Base-by-base conservation (phyloP, 2,888 invertebrate species). In the Escarpia spicata region DNA sequence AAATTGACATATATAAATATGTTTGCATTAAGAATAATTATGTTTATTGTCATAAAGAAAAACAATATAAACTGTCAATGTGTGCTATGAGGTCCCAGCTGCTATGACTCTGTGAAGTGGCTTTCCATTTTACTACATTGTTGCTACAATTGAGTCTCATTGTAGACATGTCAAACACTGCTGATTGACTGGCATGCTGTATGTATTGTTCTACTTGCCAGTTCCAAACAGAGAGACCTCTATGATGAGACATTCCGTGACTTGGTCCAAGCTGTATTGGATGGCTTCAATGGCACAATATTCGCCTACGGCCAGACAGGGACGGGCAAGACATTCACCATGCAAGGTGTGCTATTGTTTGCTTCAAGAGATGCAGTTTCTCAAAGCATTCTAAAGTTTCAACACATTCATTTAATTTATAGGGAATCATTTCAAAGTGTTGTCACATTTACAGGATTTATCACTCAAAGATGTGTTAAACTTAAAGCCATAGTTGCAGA, bases 261-360 rank as follows among this genome's bases (percentile, higher is more conserved):
- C 0, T 97, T 99, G 95, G 99, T 99, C 43, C 98, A 99, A 94
- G 99, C 99, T 0, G 99, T 99, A 8, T 97, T 99, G 93, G 98
- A 98, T 96, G 99, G 99, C 2, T 99, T 99, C 97, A 99, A 99
- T 97, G 99, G 99, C 26, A 99, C 99, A 95, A 99, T 99, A 94
- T 99, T 99, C 97, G 99, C 99, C 0, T 99, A 99, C 96, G 99
- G 99, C 0, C 99, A 99, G 97, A 99, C 99, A 0, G 99, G 99
- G 93, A 99, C 99, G 0, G 99, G 99, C 92, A 97, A 98, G 96
- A 98, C 97, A 10, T 97, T 97, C 95, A 97, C 97, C 12, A 98
- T 98, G 97, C 97, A 97, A 96, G 97, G 97, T 97, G 75, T 75
- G 75, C 75, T 26, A 26, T 19, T 75, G 75, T 26, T 75, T 75